Evolutionary conservation across 1,140 invertebrate species (phyloP).

Genomic region (Calycopis cecrops): DNA sequence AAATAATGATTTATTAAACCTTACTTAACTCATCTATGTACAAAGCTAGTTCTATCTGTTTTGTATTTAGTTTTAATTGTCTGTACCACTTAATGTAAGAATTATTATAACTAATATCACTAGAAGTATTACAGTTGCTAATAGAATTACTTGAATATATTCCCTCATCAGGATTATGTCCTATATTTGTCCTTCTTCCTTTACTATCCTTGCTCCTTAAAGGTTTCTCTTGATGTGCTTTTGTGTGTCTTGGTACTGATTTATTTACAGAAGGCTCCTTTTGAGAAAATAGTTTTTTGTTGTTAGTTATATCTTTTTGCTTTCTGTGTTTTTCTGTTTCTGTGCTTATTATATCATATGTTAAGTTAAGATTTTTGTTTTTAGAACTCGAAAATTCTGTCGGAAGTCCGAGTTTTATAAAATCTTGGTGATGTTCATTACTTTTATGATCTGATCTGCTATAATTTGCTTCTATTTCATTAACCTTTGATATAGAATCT

Average conservation of each 20-base stretch:
- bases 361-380: conserved; percentile 16
- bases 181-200: background rate
- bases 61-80: conserved; percentile 37
- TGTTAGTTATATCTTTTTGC: conserved; percentile 8
- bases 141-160: conserved; percentile 1
- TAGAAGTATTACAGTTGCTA: background rate
- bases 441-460: background rate
- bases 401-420: conserved; percentile 30
- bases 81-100: conserved; percentile 46
- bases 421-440: conserved; percentile 13
- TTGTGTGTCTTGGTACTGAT: background rate
- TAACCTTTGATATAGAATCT: background rate
- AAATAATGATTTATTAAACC: background rate
- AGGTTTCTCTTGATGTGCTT: background rate
- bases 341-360: conserved; percentile 1
- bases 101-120: background rate
- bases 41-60: conserved; percentile 39
- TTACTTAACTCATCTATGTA: conserved; percentile 42
- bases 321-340: conserved; percentile 13
- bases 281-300: background rate
- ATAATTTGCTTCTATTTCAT: background rate
- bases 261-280: conserved; percentile 2
- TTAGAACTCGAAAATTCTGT: conserved; percentile 28
- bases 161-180: background rate
- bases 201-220: background rate